phyloP scores from a whole-genome alignment of 2,113 vertebrate species.

The Micromys minutus region DNA sequence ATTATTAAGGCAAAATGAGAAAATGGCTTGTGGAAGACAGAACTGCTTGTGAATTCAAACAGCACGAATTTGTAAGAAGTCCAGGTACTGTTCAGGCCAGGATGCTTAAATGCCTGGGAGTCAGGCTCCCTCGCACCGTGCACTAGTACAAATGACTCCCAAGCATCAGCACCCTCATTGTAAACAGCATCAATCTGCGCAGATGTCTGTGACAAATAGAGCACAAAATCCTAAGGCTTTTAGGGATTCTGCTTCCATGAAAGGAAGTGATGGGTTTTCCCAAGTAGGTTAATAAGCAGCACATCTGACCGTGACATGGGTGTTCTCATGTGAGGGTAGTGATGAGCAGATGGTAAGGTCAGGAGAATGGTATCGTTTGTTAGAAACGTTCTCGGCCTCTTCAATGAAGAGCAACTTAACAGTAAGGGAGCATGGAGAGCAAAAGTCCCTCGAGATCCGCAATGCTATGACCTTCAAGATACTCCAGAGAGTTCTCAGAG shows the following conservation, averaged over 20 bases:
- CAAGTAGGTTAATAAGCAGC: constrained; percentile 36
- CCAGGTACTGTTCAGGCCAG: not conserved
- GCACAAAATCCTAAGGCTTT: constrained; percentile 12
- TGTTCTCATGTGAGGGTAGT: not conserved
- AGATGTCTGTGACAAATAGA: constrained; percentile 13
- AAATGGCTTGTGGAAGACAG: not conserved
- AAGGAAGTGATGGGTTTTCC: not conserved
- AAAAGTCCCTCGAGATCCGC: not conserved
- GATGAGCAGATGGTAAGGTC: not conserved
- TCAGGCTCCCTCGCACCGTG: not conserved
- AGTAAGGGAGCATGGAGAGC: not conserved
- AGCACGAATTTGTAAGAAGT: not conserved
- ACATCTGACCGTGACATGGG: not conserved
- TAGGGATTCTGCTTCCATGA: not conserved
- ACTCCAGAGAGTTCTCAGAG: constrained; percentile 10
- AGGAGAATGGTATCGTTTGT: not conserved
- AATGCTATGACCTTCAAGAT: not conserved
- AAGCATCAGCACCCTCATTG: not conserved
- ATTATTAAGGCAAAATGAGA: constrained; percentile 38
- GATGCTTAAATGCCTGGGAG: not conserved
- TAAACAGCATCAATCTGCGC: constrained; percentile 45
- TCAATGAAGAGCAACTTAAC: not conserved
- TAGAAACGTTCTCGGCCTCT: not conserved
- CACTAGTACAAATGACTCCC: constrained; percentile 3
- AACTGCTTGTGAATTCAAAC: constrained; percentile 18